These are phyloP conservation scores for Cassiopea andromeda DNA, from an alignment of 30 jellyfish, hydroid and myxozoan species.

Conservation along the genomic window DNA sequence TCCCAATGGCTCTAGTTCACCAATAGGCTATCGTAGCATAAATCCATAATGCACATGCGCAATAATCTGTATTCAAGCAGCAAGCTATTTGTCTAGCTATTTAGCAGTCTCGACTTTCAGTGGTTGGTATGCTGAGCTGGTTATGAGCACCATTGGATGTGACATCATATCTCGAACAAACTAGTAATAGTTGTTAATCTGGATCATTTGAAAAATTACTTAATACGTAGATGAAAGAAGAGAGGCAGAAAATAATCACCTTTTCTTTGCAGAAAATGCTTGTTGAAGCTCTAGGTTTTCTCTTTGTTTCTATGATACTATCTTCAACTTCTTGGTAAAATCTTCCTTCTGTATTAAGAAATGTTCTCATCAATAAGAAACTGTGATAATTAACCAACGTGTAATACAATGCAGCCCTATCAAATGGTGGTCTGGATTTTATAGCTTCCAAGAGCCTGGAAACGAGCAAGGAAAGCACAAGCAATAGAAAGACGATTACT, in stretches of 20 bases:
- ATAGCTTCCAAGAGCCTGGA: too few species aligned
- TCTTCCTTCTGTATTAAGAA: slow-evolving; percentile 55
- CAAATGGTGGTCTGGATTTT: not conserved
- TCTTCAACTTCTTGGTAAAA: slow-evolving; percentile 63
- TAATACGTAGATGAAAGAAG: not conserved
- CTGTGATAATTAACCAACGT: not conserved
- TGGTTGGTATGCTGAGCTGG: too few species aligned
- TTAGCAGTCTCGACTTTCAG: too few species aligned
- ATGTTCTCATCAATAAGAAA: not conserved
- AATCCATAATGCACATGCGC: too few species aligned
- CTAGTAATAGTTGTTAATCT: not conserved
- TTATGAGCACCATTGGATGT: too few species aligned
- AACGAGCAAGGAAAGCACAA: too few species aligned
- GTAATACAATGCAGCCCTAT: not conserved
- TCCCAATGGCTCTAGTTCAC: too few species aligned
- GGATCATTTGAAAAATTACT: not conserved
- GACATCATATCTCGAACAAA: too few species aligned
- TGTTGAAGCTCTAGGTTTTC: slow-evolving; percentile 29
- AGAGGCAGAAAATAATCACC: not conserved
- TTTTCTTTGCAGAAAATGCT: slow-evolving; percentile 59
- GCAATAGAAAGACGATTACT: too few species aligned
- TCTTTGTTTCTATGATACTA: slow-evolving; percentile 30
- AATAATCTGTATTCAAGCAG: too few species aligned
- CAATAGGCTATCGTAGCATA: too few species aligned
- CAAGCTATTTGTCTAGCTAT: too few species aligned